These are phyloP conservation scores for Criorhina ranunculi DNA, from an alignment of 2,888 invertebrate genomes.

Conservation along the genomic window DNA sequence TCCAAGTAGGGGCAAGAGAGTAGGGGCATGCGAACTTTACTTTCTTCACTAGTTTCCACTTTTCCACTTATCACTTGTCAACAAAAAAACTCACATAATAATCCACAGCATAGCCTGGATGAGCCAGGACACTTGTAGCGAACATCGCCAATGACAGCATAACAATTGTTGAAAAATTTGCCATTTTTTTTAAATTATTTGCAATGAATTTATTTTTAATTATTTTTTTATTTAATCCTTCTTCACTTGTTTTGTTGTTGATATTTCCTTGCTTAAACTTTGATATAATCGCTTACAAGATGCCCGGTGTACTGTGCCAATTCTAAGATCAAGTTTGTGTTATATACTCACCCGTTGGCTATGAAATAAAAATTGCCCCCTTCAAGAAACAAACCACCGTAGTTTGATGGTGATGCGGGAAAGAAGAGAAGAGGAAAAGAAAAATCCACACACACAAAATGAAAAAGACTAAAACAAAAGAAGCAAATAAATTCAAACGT, in stretches of 20 bases:
- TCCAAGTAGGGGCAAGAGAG: no score
- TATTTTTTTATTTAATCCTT: constrained; percentile 50
- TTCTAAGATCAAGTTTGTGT: constrained; percentile 83
- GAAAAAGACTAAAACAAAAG: neutral
- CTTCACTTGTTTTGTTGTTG: constrained; percentile 62
- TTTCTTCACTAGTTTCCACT: neutral
- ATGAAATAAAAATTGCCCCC: constrained; percentile 72
- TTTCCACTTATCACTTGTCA: neutral
- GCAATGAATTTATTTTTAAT: constrained; percentile 23
- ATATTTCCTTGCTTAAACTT: constrained; percentile 80
- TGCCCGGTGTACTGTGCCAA: constrained; percentile 84
- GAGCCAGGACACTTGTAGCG: constrained; percentile 81
- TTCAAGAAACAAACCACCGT: constrained; percentile 49
- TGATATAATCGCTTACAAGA: constrained; percentile 82
- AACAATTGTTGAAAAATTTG: constrained; percentile 80
- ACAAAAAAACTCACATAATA: constrained; percentile 86
- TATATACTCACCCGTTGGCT: constrained; percentile 81
- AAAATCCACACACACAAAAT: constrained; percentile 20
- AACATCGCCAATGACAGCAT: constrained; percentile 81
- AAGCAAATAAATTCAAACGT: constrained; percentile 34
- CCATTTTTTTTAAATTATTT: constrained; percentile 79
- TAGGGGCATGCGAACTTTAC: no score
- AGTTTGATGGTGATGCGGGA: constrained; percentile 39
- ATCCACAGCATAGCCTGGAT: constrained; percentile 86
- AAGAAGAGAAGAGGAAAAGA: constrained; percentile 48